Conservation (phyloP, 2,113 vertebrate genomes). For the Stigmatopora argus region DNA sequence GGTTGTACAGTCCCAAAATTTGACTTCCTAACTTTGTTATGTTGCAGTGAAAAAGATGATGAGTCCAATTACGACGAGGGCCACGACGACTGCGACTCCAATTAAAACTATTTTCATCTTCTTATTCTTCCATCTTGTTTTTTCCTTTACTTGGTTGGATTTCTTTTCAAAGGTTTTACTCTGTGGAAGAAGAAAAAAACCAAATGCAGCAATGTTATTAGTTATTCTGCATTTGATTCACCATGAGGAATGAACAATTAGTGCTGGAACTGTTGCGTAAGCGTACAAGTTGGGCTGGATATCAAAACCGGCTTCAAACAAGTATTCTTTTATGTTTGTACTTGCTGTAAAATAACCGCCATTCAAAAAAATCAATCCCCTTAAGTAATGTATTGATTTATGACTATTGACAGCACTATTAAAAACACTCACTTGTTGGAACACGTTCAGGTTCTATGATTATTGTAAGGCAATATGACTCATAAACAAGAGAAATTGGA, state of each 20-base stretch:
- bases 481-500: not conserved
- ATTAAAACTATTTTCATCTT: constrained; percentile 57
- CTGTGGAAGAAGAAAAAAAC: constrained; percentile 34
- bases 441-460: not conserved
- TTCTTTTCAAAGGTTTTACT: constrained; percentile 65
- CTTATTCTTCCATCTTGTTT: constrained; percentile 56
- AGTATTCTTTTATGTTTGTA: too few species aligned
- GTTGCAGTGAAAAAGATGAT: constrained; percentile 27
- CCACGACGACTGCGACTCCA: constrained; percentile 13
- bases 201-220: constrained; percentile 8
- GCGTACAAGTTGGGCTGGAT: not conserved
- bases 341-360: too few species aligned
- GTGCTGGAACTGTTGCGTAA: not conserved
- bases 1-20: not conserved
- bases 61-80: constrained; percentile 36
- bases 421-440: too few species aligned
- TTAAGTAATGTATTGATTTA: too few species aligned
- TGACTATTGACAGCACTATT: too few species aligned
- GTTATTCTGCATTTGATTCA: not conserved
- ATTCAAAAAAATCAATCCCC: too few species aligned
- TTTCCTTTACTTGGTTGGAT: constrained; percentile 54
- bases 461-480: not conserved
- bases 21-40: not conserved
- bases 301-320: not conserved
- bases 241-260: not conserved